Evolutionary conservation across 2,797 vertebrate species (phyloP), one percentile per base, ranked within the genome.

Genomic region (Alfaro cultratus): DNA sequence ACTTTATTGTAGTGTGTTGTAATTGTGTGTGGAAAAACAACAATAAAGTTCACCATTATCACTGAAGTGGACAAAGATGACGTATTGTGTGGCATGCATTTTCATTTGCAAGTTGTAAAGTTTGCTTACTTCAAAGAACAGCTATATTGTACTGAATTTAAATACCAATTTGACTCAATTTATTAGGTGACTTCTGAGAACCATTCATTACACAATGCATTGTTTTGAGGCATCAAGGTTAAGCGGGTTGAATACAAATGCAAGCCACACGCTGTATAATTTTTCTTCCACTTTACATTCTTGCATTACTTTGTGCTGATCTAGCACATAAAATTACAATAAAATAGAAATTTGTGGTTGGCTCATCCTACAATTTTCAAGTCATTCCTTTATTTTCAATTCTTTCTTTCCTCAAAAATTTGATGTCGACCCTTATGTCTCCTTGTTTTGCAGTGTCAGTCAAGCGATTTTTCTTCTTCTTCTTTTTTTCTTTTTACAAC

Each of bases 401-500:
- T 70, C 39, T 43, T 71, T 36, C 43, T 72, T 68, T 18, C 29
- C 11, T 51, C 60, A 8, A n/a, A 68, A 55, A 34, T 82, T 75
- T 60, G 51, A 49, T 23, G 21, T 62, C 7, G 34, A 39, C 74
- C 83, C 45, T 74, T 77, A 73, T 78, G 43, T 78, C 16, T 75
- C 31, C 21, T 29, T 78, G 9, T 89, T 84, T 88, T 64, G 45
- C 1, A 55, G 76, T 76, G 84, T 88, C 85, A 91, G 47, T 85
- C 80, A 73, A 82, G 80, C 75, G 62, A 72, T 85, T 90, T 88
- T 87, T 45, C 68, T 79, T 87, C 75, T 76, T 76, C 1, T 51
- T 77, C 21, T 47, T 6, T 7, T 6, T 21, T 21, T 9, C 2
- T 78, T 83, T 9, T 39, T 11, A 16, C 13, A 2, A 83, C 80